Conservation (phyloP, 2,113 vertebrate genomes). For the Pelobates fuscus region DNA sequence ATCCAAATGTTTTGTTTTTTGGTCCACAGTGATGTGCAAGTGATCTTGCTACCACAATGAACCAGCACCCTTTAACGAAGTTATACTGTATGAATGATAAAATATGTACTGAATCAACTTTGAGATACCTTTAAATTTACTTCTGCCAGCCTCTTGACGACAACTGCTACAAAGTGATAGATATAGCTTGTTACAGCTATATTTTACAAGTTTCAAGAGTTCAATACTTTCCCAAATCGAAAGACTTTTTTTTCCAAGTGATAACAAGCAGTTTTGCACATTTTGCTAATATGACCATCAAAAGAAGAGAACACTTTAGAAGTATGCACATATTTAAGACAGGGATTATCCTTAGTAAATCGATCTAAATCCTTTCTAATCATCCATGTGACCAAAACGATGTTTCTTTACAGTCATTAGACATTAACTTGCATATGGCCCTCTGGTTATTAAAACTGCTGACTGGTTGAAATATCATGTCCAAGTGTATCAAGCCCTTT, state of each 20-base stretch:
- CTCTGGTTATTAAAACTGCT: conserved; percentile 1
- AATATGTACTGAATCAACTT: too few species aligned
- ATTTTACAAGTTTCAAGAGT: too few species aligned
- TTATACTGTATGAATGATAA: too few species aligned
- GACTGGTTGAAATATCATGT: not conserved
- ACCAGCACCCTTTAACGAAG: too few species aligned
- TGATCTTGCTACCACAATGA: too few species aligned
- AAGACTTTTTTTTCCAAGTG: not conserved
- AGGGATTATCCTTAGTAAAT: conserved; percentile 37
- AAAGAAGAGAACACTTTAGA: conserved; percentile 31
- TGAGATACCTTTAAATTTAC: too few species aligned
- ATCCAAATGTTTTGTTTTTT: too few species aligned
- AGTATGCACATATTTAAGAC: conserved; percentile 27
- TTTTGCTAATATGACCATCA: conserved; percentile 30
- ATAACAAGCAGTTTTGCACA: conserved; percentile 20
- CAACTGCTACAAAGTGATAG: too few species aligned
- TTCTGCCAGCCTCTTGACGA: too few species aligned
- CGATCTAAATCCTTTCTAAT: conserved; percentile 37
- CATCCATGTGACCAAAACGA: conserved; percentile 29
- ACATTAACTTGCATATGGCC: not conserved
- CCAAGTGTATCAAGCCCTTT: not conserved
- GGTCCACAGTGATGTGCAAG: too few species aligned
- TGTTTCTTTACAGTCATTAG: conserved; percentile 26
- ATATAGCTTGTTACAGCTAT: too few species aligned
- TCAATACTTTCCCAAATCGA: too few species aligned